Base-by-base conservation (phyloP, 2,888 invertebrate genomes). In the Limnephilus rhombicus region DNA sequence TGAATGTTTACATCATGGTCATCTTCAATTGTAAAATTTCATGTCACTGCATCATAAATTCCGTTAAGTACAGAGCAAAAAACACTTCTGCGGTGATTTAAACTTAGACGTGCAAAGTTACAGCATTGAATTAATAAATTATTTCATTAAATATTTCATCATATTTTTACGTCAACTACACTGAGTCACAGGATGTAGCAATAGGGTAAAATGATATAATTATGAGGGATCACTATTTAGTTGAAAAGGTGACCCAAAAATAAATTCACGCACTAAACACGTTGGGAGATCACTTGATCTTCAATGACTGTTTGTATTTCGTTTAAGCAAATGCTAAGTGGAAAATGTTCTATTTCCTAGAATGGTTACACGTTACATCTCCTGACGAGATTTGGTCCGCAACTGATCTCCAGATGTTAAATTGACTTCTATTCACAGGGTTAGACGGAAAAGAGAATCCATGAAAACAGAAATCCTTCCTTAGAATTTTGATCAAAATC, bases 321-420 rank as follows among this genome's bases (percentile, higher is more conserved):
- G 68, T 68, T 68, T 68, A 68, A 68, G 68, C 68, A 68, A 68
- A 68, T 68, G 68, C 2, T 68, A 68, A 68, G 68, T 68, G 68
- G 68, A 68, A 68, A 68, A 68, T 68, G 68, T 68, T n/a, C 68
- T 68, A 68, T 68, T 68, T 68, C 68, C 68, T 68, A 68, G 68
- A 68, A 68, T 68, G 68, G 68, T 24, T 68, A 68, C 9, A 68
- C 68, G 68, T 68, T 68, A 68, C 68, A 68, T 68, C 68, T 68
- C 68, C 7, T 2, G 24, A 68, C 68, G 68, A 68, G 68, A 68
- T 68, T 68, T 68, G 68, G 68, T 68, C 1, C 68, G 68, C 68
- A 68, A 68, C 68, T 68, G 68, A 68, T 68, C 68, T 68, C 9
- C 68, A 68, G 11, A 68, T 68, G 24, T 68, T 24, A 24, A 68